These are phyloP conservation scores for Drosophila mettleri DNA, from an alignment of 2,888 invertebrate species.

Conservation along the genomic window DNA sequence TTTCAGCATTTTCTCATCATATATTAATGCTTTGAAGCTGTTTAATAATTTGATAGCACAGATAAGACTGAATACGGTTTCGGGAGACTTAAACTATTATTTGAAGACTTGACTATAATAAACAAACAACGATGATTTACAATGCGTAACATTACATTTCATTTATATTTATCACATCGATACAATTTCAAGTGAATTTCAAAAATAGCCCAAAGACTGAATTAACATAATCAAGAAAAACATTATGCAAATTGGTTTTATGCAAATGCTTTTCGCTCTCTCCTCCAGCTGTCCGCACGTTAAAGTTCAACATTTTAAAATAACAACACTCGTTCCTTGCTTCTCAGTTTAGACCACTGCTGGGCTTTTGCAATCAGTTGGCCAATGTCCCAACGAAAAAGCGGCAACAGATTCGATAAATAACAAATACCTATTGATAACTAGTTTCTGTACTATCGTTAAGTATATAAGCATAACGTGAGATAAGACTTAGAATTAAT, in stretches of 20 bases:
- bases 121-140: slow-evolving; percentile 1
- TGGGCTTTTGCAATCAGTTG: background rate
- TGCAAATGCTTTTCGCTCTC: background rate
- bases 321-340: background rate
- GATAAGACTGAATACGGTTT: background rate
- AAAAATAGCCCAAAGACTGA: background rate
- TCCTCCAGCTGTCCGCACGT: background rate
- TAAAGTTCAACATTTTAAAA: background rate
- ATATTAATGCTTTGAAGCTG: slow-evolving; percentile 18
- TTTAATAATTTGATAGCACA: slow-evolving; percentile 12
- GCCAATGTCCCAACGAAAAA: background rate
- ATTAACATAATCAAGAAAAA: slow-evolving; percentile 14
- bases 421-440: background rate
- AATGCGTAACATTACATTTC: background rate
- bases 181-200: background rate
- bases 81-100: too few relatives aligned
- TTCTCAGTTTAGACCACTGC: background rate
- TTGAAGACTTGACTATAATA: background rate
- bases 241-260: slow-evolving; percentile 14
- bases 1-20: slow-evolving; percentile 43
- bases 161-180: slow-evolving; percentile 6
- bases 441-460: background rate
- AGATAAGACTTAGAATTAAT: too few relatives aligned
- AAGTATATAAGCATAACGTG: background rate
- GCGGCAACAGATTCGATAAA: background rate